Base-by-base conservation (phyloP, 2,888 invertebrate genomes). In the Hyposoter didymator region DNA sequence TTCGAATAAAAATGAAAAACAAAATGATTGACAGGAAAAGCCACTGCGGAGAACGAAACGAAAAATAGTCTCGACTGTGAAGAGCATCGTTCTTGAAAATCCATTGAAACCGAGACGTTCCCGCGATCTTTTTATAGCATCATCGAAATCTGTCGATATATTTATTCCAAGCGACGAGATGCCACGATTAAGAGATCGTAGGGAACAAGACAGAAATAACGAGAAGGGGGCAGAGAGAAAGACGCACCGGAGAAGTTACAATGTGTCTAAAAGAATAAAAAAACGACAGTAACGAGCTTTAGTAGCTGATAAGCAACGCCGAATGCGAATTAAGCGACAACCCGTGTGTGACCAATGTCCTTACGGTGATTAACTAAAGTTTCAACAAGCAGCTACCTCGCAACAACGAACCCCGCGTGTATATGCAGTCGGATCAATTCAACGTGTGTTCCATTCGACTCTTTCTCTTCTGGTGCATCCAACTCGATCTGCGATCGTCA, bases 331-430 rank as follows among this genome's bases (percentile, higher is more conserved):
- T 92, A 92, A 93, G 91, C 89, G 90, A 91, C 90, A 92, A 91
- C 90, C 90, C 17, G 80, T 92, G 93, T 92, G 93, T 92, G 92
- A 93, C 91, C 92, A 91, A 92, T 92, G 93, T 93, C 92, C 91
- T 87, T 89, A 87, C 89, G 90, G 90, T 93, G 93, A 93, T 93
- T 93, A 93, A 93, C 92, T 93, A 90, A 91, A 91, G 92, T 91
- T 93, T 93, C 92, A 93, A 93, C 93, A 93, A 92, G 93, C 91
- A 87, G 84, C 76, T 62, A 52, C 43, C 35, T 62, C 69, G 43
- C 8, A 43, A 67, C 67, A 78, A 43, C 52, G 19, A 52, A 67
- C n/a, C 32, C 32, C 17, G 59, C 17, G 75, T 74, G 55, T 28
- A 39, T 49, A 39, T 49, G 66, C 66, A 32, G 35, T 47, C n/a